These are phyloP conservation scores for Drosophila robusta DNA, from an alignment of 2,888 invertebrate species.

Conservation along the genomic window DNA sequence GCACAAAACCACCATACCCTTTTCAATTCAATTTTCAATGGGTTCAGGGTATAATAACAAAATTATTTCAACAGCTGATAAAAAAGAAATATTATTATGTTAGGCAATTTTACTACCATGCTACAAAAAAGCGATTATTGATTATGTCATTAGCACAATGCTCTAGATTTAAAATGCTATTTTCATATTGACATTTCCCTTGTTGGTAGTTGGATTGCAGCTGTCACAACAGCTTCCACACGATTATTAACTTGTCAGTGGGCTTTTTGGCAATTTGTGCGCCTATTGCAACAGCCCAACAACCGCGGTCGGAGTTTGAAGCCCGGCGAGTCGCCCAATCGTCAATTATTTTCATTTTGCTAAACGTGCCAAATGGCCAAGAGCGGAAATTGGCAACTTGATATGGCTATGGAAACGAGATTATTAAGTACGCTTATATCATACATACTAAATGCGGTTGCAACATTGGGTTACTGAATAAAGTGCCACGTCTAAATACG, in stretches of 20 bases:
- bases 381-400: conserved; percentile 66
- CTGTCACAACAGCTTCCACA: conserved; percentile 68
- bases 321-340: too few species aligned
- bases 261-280: conserved; percentile 54
- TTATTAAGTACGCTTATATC: conserved; percentile 38
- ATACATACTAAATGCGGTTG: conserved; percentile 27
- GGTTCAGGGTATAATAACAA: too few species aligned
- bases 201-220: conserved; percentile 33
- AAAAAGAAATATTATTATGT: neutral
- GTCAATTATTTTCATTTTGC: conserved; percentile 24
- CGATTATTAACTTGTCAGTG: conserved; percentile 74
- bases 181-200: conserved; percentile 44
- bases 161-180: conserved; percentile 27
- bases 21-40: too few species aligned
- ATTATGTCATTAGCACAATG: conserved; percentile 37
- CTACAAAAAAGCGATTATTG: conserved; percentile 38
- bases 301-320: neutral
- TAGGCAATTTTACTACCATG: conserved; percentile 35
- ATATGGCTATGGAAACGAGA: conserved; percentile 28
- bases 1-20: too few species aligned
- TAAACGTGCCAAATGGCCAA: conserved; percentile 72
- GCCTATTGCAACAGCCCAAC: conserved; percentile 45
- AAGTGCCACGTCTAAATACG: conserved; percentile 28
- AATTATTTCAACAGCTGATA: too few species aligned
- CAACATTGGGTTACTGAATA: conserved; percentile 31